Base-by-base conservation (phyloP, 2,888 invertebrate species). In the Bombyx huttoni region DNA sequence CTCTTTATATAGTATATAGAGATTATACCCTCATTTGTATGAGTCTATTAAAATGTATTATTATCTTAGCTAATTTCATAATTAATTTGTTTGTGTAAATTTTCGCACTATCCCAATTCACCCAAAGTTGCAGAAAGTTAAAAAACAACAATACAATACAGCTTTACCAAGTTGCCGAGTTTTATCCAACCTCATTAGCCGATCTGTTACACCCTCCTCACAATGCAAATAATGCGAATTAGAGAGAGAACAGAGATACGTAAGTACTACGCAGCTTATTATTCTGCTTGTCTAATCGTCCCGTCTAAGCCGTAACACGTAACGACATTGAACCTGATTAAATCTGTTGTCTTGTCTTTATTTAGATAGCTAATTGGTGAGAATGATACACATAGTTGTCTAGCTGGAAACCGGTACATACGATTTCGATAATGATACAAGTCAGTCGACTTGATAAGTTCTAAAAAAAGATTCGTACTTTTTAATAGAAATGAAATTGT, bases 281-380 rank as follows among this genome's bases (percentile, higher is more conserved):
- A 59, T 55, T 48, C 46, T 53, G 51, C 54, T 61, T 61, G 57
- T 53, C 50, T 63, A 58, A 59, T 58, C 55, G 55, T 52, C 52
- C 51, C 46, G 51, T 54, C 51, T 52, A 53, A 53, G 50, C 40
- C 50, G 34, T 49, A 49, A 13, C 34, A 49, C 46, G 13, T 33
- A 45, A 49, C 46, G 56, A 53, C 56, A 57, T 52, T 57, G 53
- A 55, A 52, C 51, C 48, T 53, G 46, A 24, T 52, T 55, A 50
- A 56, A 49, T 52, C 46, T 24, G 51, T 49, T 49, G 34, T 51
- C 53, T 55, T 51, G 53, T 55, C 54, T 51, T 52, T 56, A 57
- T 34, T 13, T 14, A 51, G 48, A 40, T 35, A 13, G 14, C 10
- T 48, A 51, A 51, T 51, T 51, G 47, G n/a, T 7, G 40, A 40